phyloP scores from a whole-genome alignment of 2,888 invertebrate species.

The Acrobasis consociella region DNA sequence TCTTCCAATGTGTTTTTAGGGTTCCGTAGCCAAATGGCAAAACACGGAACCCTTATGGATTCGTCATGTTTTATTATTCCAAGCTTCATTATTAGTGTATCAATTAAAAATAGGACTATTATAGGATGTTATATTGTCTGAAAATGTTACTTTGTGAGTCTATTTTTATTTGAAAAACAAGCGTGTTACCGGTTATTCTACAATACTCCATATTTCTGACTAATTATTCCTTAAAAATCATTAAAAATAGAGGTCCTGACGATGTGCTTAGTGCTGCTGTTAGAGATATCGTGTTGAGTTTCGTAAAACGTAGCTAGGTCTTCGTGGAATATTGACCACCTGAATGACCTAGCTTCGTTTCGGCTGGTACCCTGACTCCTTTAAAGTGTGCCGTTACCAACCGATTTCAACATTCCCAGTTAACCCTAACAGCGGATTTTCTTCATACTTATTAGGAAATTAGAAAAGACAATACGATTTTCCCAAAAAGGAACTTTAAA shows the following conservation, averaged over 20 bases:
- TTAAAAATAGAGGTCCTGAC: background rate
- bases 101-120: too few relatives aligned
- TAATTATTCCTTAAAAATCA: too few relatives aligned
- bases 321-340: background rate
- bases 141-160: too few relatives aligned
- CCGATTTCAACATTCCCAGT: slow-evolving; percentile 18
- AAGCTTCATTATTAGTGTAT: too few relatives aligned
- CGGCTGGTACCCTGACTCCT: slow-evolving; percentile 12
- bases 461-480: slow-evolving; percentile 1
- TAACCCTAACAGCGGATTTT: slow-evolving; percentile 11
- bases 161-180: too few relatives aligned
- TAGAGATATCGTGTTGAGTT: background rate
- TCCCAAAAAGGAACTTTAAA: background rate
- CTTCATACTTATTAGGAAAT: background rate
- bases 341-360: slow-evolving; percentile 5
- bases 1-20: background rate
- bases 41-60: too few relatives aligned
- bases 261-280: background rate
- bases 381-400: slow-evolving; percentile 10
- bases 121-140: too few relatives aligned
- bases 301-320: slow-evolving; percentile 7
- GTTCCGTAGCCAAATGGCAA: too few relatives aligned
- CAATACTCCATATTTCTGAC: too few relatives aligned
- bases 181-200: too few relatives aligned
- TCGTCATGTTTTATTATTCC: too few relatives aligned